Conservation (phyloP, 2,797 vertebrate species). For the Sebastolobus alascanus region DNA sequence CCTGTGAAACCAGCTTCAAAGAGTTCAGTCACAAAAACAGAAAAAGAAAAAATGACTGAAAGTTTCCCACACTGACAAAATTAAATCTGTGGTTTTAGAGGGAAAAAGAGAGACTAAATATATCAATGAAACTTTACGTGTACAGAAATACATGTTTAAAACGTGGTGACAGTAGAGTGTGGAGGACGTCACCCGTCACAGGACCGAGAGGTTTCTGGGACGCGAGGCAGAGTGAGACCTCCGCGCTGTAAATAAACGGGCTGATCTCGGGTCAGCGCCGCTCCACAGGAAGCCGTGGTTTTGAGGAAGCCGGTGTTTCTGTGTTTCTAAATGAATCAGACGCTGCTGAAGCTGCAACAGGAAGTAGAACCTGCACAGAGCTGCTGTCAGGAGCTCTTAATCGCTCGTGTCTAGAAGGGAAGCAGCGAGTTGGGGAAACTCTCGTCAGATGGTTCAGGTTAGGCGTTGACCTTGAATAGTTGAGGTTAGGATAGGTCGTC, state of each 20-base stretch:
- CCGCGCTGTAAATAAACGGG: conserved; percentile 5
- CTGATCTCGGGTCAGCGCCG: conserved; percentile 13
- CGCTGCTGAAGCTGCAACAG: conserved; percentile 25
- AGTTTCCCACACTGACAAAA: background rate
- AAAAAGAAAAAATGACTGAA: background rate
- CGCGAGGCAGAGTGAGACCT: conserved; percentile 21
- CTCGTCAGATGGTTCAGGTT: no score
- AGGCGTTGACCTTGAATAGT: no score
- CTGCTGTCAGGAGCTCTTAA: no score
- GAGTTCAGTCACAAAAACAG: background rate
- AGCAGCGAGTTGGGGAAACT: no score
- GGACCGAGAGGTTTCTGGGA: conserved; percentile 19
- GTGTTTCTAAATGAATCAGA: conserved; percentile 51
- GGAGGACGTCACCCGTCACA: background rate
- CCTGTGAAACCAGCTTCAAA: background rate
- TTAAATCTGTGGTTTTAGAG: background rate
- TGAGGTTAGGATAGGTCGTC: no score
- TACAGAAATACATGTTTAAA: background rate
- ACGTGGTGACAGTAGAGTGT: background rate
- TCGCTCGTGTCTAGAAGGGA: no score
- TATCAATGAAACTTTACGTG: background rate
- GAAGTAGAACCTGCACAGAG: conserved; percentile 25
- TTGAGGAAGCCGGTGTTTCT: background rate
- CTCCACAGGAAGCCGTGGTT: conserved; percentile 48
- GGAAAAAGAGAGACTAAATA: background rate